Evolutionary conservation across 2,113 vertebrate species (phyloP).

Genomic region (Salvelinus sp.): DNA sequence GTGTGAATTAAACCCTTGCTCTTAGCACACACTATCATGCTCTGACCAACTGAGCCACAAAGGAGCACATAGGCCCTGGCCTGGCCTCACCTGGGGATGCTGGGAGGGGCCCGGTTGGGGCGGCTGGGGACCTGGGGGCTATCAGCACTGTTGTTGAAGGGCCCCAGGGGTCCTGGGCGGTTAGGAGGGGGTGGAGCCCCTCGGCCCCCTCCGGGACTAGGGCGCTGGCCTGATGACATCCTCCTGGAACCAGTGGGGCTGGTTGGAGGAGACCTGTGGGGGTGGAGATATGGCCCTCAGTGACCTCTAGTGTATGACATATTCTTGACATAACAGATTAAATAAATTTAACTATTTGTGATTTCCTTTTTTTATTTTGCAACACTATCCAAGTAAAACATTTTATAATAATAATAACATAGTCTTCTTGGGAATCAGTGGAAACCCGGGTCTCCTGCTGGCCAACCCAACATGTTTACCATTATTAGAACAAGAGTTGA

Average conservation of each 20-base stretch:
- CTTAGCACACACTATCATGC: too few relatives aligned
- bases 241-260: conserved; percentile 84
- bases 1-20: too few relatives aligned
- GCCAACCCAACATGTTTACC: too few relatives aligned
- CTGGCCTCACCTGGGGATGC: conserved; percentile 86
- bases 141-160: conserved; percentile 82
- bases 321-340: neutral
- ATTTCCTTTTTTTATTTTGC: too few relatives aligned
- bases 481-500: too few relatives aligned
- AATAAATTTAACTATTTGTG: too few relatives aligned
- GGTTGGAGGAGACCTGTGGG: conserved; percentile 82
- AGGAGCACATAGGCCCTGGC: neutral
- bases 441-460: too few relatives aligned
- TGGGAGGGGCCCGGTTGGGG: conserved; percentile 88
- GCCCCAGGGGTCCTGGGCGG: conserved; percentile 83
- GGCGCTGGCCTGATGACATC: conserved; percentile 79
- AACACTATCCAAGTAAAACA: too few relatives aligned
- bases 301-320: neutral
- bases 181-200: conserved; percentile 84
- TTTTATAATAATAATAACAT: too few relatives aligned
- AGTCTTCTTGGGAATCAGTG: too few relatives aligned
- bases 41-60: too few relatives aligned
- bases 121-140: conserved; percentile 89
- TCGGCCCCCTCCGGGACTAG: conserved; percentile 68
- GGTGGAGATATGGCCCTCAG: neutral